These are phyloP conservation scores for Carlito syrichta DNA, from an alignment of 2,113 vertebrate species.

Conservation along the genomic window DNA sequence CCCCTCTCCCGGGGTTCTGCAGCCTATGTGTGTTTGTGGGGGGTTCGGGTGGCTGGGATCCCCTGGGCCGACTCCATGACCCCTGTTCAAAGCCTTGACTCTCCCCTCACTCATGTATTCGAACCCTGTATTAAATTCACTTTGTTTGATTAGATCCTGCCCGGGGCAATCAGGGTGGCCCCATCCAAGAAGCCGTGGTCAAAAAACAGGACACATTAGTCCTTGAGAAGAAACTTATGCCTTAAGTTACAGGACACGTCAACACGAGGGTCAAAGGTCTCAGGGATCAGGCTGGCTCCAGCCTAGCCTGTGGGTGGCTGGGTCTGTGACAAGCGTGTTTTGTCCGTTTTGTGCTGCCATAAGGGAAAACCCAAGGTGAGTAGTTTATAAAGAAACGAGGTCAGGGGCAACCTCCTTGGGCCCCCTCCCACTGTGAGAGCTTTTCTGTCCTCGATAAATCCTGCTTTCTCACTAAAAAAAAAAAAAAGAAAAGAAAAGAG, in stretches of 20 bases:
- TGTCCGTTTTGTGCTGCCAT: too few species aligned
- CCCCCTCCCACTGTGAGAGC: too few species aligned
- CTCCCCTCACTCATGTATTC: not conserved
- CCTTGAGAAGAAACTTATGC: not conserved
- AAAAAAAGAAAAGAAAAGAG: too few species aligned
- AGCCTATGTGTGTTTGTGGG: not conserved
- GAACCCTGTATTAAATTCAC: not conserved
- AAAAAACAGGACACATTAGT: not conserved
- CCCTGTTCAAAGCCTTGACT: too few species aligned
- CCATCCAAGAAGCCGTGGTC: not conserved
- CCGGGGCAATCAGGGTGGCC: accelerated
- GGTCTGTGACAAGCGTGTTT: too few species aligned
- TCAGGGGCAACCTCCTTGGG: too few species aligned
- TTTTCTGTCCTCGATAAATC: too few species aligned
- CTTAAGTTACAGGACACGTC: not conserved
- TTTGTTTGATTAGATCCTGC: not conserved
- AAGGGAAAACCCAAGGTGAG: too few species aligned
- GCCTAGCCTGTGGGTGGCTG: not conserved
- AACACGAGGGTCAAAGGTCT: not conserved
- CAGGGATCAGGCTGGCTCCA: not conserved
- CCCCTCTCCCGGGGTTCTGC: not conserved
- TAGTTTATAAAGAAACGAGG: too few species aligned
- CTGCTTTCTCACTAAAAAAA: too few species aligned
- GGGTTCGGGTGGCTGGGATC: not conserved
- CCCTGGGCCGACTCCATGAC: not conserved